Evolutionary conservation across 1,140 invertebrate genomes (phyloP), one percentile per base, ranked within the genome.

Genomic region (Drosophila ananassae): DNA sequence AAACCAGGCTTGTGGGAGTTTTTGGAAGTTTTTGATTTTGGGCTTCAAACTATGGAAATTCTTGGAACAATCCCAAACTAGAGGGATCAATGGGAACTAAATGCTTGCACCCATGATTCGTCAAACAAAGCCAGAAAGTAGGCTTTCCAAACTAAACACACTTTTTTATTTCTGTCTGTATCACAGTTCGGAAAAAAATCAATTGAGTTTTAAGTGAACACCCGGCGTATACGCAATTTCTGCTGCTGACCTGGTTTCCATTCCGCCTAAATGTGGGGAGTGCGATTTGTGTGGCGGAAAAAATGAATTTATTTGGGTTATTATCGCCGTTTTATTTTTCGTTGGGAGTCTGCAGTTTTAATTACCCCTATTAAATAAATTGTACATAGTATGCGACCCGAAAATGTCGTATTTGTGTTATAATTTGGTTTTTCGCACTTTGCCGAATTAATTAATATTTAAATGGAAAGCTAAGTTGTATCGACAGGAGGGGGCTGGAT

Each of bases 211-310:
- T 22, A 47, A 54, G 3, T 10, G 25, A 3, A 22, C 32, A 39
- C 9, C 13, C 17, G 48, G 50, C 69, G 69, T 73, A 73, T 72
- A 72, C 69, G 69, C 55, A 61, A 73, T 61, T 30, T 72, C 48
- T 53, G 47, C 48, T 12, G 25, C 44, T 69, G 67, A 71, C 67
- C 67, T 69, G 21, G 55, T 59, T 64, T 13, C 1, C 24, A 32
- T 44, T 17, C 13, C 22, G 50, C 17, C n/a, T 47, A 9, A 0
- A 28, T 6, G 30, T 22, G 28, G 41, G 13, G 68, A 50, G 3
- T 39, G 44, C 44, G 67, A 39, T 50, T 57, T 57, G 17, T 48
- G 13, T 50, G 52, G 34, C 21, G 25, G 22, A 37, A 55, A 55
- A 37, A 48, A 67, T 39, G 28, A 67, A 56, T n/a, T 32, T 25